Evolutionary conservation across 2,888 invertebrate genomes (phyloP).

Genomic region (Amphipyra tragopoginis): DNA sequence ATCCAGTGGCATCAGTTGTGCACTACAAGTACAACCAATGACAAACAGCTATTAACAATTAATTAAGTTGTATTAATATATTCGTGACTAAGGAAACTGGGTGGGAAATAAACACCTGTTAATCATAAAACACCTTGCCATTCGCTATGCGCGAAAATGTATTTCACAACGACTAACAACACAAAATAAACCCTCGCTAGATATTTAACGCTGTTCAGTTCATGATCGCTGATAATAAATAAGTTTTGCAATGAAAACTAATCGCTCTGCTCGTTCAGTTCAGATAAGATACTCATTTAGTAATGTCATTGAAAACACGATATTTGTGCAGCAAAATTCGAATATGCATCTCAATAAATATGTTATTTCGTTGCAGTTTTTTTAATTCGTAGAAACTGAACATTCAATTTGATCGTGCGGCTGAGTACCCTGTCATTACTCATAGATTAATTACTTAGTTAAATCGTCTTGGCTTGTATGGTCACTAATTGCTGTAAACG

Average conservation of each 20-base stretch:
- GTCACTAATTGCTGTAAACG: slow-evolving; percentile 85
- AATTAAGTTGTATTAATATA: slow-evolving; percentile 33
- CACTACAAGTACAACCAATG: slow-evolving; percentile 68
- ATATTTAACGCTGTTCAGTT: slow-evolving; percentile 56
- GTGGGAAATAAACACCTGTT: slow-evolving; percentile 41
- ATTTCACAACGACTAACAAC: slow-evolving; percentile 33
- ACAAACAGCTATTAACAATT: slow-evolving; percentile 48
- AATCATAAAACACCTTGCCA: slow-evolving; percentile 42
- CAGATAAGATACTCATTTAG: slow-evolving; percentile 60
- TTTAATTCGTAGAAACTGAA: slow-evolving; percentile 25
- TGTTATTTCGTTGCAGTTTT: slow-evolving; percentile 48
- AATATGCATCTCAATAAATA: slow-evolving; percentile 29
- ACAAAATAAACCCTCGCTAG: slow-evolving; percentile 34
- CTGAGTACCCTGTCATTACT: slow-evolving; percentile 69
- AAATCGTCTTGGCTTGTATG: slow-evolving; percentile 80
- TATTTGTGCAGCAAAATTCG: slow-evolving; percentile 44
- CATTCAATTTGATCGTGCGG: slow-evolving; percentile 69
- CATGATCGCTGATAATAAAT: slow-evolving; percentile 63
- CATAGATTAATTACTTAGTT: slow-evolving; percentile 79
- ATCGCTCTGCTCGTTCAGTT: slow-evolving; percentile 56
- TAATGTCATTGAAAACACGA: slow-evolving; percentile 64
- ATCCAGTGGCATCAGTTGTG: slow-evolving; percentile 69
- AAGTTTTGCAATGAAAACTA: slow-evolving; percentile 55
- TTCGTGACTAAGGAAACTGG: slow-evolving; percentile 31
- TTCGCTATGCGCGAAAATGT: slow-evolving; percentile 42